Evolutionary conservation across 2,113 vertebrate genomes (phyloP).

Genomic region (Centropus bengalensis): DNA sequence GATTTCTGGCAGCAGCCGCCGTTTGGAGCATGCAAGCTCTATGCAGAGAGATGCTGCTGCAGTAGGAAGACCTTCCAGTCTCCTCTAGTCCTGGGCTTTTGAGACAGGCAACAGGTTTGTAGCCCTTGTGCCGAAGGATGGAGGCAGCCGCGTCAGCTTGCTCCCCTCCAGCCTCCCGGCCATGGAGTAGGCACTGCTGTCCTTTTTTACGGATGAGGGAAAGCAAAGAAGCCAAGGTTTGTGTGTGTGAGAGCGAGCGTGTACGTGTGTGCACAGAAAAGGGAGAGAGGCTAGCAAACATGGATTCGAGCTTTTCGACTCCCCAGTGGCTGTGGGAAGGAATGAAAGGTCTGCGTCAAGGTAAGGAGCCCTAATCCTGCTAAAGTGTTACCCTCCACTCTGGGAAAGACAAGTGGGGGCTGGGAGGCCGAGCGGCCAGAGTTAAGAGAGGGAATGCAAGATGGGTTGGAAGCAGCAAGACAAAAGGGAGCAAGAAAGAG

Average conservation of each 20-base stretch:
- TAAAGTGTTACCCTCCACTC: constrained; percentile 35
- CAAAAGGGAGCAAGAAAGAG: constrained; percentile 11
- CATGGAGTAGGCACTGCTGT: background rate
- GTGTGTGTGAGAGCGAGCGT: background rate
- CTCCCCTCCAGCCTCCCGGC: background rate
- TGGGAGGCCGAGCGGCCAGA: constrained; percentile 44
- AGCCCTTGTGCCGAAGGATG: background rate
- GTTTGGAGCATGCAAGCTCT: background rate
- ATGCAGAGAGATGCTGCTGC: background rate
- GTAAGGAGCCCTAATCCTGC: constrained; percentile 49
- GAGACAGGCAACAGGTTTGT: constrained; percentile 72
- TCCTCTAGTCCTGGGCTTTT: background rate
- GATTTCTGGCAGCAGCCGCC: background rate
- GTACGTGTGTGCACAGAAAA: background rate
- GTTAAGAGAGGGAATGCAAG: constrained; percentile 30
- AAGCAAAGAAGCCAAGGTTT: background rate
- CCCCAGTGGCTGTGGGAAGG: constrained; percentile 16
- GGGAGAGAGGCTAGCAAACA: background rate
- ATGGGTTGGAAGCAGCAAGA: constrained; percentile 45
- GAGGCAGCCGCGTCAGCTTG: background rate
- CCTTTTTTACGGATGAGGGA: background rate
- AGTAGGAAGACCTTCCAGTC: constrained; percentile 31
- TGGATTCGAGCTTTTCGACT: constrained; percentile 31
- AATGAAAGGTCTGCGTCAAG: constrained; percentile 30
- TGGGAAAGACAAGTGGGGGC: constrained; percentile 36